Conservation (phyloP, 2,797 vertebrate genomes). For the Glossophaga mutica region DNA sequence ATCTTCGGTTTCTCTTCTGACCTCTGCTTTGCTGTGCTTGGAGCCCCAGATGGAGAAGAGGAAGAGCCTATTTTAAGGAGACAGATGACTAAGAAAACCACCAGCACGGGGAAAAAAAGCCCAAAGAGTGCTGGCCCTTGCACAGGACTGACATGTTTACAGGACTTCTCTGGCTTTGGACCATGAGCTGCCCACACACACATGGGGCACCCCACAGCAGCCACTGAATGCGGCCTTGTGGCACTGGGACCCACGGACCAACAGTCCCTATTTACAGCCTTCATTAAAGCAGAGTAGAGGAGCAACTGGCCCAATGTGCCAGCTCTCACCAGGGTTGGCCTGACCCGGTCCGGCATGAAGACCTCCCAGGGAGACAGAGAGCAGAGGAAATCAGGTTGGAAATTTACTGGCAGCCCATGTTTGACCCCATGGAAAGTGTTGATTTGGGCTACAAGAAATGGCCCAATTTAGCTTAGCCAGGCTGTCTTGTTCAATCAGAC, state of each 20-base stretch:
- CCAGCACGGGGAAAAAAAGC: not conserved
- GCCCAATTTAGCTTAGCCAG: not conserved
- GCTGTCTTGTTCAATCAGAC: not conserved
- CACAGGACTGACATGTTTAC: conserved; percentile 33
- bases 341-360: not conserved
- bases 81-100: conserved; percentile 30
- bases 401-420: conserved; percentile 52
- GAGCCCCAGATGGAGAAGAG: not conserved
- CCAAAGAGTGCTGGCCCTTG: not conserved
- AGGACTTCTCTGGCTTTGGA: not conserved
- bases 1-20: not conserved
- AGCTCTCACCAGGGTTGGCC: not conserved
- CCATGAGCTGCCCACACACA: not conserved
- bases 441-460: not conserved
- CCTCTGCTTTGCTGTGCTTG: not conserved
- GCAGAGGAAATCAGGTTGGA: conserved; percentile 43
- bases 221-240: conserved; percentile 48
- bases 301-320: not conserved
- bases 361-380: conserved; percentile 58
- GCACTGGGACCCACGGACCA: not conserved
- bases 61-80: conserved; percentile 22
- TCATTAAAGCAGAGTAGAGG: not conserved
- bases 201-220: not conserved
- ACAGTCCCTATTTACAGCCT: not conserved
- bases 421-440: conserved; percentile 47